Evolutionary conservation across 1,140 invertebrate genomes (phyloP).

Genomic region (Chironomus striatipennis): DNA sequence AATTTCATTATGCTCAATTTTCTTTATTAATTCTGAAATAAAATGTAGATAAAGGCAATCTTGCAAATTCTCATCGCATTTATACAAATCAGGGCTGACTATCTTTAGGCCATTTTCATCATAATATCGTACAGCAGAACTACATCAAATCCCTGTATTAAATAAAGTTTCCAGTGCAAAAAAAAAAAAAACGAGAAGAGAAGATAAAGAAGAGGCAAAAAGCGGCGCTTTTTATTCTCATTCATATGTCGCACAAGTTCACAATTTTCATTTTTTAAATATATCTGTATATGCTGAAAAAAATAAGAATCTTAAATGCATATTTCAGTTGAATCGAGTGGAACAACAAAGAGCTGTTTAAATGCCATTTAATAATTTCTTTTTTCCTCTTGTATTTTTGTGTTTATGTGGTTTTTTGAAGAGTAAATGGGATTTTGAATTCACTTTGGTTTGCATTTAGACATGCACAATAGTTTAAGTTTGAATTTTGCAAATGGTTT

Average conservation of each 20-base stretch:
- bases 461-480: too few species aligned
- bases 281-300: neutral
- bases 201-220: neutral
- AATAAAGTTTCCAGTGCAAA: too few species aligned
- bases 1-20: conserved; percentile 11
- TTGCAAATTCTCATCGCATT: neutral
- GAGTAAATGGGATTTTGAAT: too few species aligned
- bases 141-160: too few species aligned
- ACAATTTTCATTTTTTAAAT: conserved; percentile 11
- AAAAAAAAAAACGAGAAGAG: neutral
- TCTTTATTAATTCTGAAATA: neutral
- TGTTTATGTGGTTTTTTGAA: too few species aligned
- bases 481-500: too few species aligned
- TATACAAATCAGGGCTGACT: neutral
- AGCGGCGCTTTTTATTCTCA: neutral
- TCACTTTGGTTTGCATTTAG: too few species aligned
- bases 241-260: conserved; percentile 22
- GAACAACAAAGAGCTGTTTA: conserved; percentile 8
- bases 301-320: conserved; percentile 14
- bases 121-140: too few species aligned
- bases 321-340: conserved; percentile 1
- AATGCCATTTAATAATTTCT: conserved; percentile 10
- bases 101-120: too few species aligned
- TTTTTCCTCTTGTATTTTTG: neutral
- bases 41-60: neutral